Conservation (phyloP, 2,113 vertebrate species). For the Orthonyx spaldingii region DNA sequence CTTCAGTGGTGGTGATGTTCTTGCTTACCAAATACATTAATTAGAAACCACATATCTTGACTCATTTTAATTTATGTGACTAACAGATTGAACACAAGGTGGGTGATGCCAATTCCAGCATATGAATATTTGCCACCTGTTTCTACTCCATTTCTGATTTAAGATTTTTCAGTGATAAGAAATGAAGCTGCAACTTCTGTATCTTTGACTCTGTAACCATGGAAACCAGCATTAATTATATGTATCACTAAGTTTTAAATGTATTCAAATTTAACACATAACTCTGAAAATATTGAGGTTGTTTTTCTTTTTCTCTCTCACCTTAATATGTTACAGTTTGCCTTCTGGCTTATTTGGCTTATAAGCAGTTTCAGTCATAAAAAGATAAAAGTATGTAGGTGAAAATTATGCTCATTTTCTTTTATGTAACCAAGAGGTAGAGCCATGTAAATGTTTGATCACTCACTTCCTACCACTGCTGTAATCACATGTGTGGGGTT, state of each 20-base stretch:
- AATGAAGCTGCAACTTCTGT: constrained; percentile 6
- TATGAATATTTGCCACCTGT: constrained; percentile 36
- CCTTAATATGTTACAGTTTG: constrained; percentile 32
- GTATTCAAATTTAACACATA: constrained; percentile 49
- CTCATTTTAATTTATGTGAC: neutral
- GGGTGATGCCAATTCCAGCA: neutral
- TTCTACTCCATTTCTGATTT: constrained; percentile 38
- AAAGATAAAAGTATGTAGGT: constrained; percentile 28
- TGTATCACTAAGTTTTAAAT: constrained; percentile 51
- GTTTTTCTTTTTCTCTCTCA: constrained; percentile 42
- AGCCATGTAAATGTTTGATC: constrained; percentile 48
- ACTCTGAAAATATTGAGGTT: constrained; percentile 34
- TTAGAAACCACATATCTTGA: neutral
- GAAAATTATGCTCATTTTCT: constrained; percentile 49
- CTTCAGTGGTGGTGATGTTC: neutral
- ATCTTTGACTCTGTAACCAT: constrained; percentile 28
- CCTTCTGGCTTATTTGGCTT: constrained; percentile 48
- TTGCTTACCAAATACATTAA: neutral
- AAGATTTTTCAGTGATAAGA: constrained; percentile 24
- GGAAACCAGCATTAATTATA: constrained; percentile 57
- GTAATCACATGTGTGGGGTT: neutral
- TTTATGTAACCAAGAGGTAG: constrained; percentile 21
- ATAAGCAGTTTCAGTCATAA: neutral
- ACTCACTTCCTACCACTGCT: neutral
- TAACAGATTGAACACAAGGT: constrained; percentile 44